A percentile compares a stretch with the other conserved stretches of the same genome.
These are phyloP conservation scores for Altica lythri DNA, from an alignment of 2,888 invertebrate species.

Conservation along the genomic window DNA sequence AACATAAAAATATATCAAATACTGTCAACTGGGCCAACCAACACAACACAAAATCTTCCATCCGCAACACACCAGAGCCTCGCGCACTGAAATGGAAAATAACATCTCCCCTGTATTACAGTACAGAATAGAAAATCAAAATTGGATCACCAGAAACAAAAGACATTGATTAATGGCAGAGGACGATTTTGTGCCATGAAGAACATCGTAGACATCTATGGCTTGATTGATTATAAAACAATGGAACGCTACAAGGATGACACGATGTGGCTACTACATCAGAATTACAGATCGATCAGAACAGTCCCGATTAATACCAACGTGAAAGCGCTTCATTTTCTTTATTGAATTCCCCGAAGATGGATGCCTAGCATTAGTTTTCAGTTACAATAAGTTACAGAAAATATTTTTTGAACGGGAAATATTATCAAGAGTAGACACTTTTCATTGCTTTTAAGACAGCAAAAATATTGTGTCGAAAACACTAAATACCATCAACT, in stretches of 20 bases:
- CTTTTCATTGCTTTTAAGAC: no score
- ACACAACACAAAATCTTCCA: no score
- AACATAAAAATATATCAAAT: no score
- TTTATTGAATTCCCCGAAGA: conserved; percentile 10
- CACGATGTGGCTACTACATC: conserved; percentile 15
- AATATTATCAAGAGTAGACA: no score
- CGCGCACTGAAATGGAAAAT: conserved; percentile 13
- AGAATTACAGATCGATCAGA: conserved; percentile 6
- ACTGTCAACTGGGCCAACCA: no score
- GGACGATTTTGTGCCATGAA: conserved; percentile 25
- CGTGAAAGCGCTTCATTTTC: conserved; percentile 13
- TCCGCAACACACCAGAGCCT: no score
- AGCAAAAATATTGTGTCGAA: no score
- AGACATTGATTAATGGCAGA: conserved; percentile 28
- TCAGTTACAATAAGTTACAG: no score
- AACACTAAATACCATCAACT: no score
- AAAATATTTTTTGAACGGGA: no score
- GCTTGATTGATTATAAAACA: conserved; percentile 31
- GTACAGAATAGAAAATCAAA: conserved; percentile 21
- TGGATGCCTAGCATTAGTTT: background rate
- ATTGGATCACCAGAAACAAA: conserved; percentile 26
- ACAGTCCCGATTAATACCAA: conserved; percentile 15
- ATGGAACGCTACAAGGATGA: conserved; percentile 27
- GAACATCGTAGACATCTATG: conserved; percentile 21
- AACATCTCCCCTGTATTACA: conserved; percentile 10